phyloP scores from a whole-genome alignment of 2,113 vertebrate genomes.

The Rissa tridactyla region DNA sequence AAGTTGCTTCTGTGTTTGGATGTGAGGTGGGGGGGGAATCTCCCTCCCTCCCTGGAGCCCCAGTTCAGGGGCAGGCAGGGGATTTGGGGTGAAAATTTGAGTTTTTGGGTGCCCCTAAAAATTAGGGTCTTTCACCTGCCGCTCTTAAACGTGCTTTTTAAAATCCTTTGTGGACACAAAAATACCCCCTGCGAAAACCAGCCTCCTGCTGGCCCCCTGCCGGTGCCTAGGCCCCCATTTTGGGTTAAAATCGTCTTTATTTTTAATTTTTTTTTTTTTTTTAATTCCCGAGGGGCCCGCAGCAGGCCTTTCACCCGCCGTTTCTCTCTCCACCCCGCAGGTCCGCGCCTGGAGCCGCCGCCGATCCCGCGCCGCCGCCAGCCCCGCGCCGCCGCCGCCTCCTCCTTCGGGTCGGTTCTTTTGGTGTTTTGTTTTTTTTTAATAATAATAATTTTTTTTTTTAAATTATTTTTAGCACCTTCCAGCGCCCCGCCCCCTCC shows the following conservation, averaged over 20 bases:
- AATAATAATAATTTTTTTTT: neutral
- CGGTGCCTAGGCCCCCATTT: accelerated
- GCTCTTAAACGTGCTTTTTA: accelerated
- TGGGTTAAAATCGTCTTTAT: neutral
- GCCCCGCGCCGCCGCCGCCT: neutral
- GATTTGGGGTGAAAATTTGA: neutral
- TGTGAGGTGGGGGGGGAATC: neutral
- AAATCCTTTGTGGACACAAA: too few species aligned
- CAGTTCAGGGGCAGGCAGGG: too few species aligned
- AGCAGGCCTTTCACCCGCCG: neutral
- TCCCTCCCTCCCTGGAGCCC: accelerated
- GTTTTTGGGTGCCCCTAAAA: neutral
- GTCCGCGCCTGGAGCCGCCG: neutral
- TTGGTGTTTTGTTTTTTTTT: neutral
- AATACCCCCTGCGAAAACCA: accelerated
- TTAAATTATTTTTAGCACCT: neutral
- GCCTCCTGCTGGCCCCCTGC: too few species aligned
- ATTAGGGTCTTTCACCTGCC: accelerated
- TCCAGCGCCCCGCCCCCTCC: neutral
- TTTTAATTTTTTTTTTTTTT: too few species aligned
- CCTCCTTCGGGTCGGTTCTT: neutral
- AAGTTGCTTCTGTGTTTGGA: accelerated
- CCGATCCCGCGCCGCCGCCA: neutral
- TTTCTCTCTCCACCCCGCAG: neutral
- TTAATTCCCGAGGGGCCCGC: neutral